A percentile compares a stretch with the other conserved stretches of the same genome.
These are phyloP conservation scores for Ryuthela nishihirai DNA, from an alignment of 2,888 invertebrate species.

Conservation along the genomic window DNA sequence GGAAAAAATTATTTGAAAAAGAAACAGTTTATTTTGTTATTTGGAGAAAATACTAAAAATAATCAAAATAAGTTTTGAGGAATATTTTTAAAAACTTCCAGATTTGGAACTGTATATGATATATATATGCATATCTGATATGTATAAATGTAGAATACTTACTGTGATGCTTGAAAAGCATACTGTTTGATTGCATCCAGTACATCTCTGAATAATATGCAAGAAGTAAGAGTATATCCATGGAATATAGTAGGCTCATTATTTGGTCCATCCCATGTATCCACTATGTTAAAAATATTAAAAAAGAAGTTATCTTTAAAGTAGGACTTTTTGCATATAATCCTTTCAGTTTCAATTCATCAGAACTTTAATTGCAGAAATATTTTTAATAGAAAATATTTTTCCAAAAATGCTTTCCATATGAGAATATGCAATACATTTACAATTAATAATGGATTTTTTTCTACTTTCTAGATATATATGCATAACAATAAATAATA, in stretches of 20 bases:
- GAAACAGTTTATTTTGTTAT: background rate
- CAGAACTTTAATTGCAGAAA: background rate
- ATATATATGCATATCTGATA: no score
- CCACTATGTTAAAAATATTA: no score
- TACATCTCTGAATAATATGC: slow-evolving; percentile 53
- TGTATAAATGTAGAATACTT: slow-evolving; percentile 27
- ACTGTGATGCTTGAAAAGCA: slow-evolving; percentile 53
- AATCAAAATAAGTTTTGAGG: background rate
- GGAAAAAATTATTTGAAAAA: no score
- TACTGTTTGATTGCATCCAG: slow-evolving; percentile 54
- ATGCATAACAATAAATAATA: no score
- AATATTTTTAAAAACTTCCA: background rate
- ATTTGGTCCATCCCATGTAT: slow-evolving; percentile 60
- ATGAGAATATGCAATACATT: no score
- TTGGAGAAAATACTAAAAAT: background rate
- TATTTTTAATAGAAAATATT: background rate
- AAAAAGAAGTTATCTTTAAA: no score
- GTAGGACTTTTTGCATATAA: no score
- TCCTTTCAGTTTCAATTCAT: background rate
- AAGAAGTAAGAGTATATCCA: slow-evolving; percentile 55
- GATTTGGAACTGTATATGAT: background rate
- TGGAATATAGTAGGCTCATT: slow-evolving; percentile 60
- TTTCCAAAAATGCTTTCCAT: no score
- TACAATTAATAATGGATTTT: no score
- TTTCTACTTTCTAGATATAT: no score